These are phyloP conservation scores for Zoanthus sociatus DNA, from an alignment of 92 coral and sea anemone species.

Conservation along the genomic window DNA sequence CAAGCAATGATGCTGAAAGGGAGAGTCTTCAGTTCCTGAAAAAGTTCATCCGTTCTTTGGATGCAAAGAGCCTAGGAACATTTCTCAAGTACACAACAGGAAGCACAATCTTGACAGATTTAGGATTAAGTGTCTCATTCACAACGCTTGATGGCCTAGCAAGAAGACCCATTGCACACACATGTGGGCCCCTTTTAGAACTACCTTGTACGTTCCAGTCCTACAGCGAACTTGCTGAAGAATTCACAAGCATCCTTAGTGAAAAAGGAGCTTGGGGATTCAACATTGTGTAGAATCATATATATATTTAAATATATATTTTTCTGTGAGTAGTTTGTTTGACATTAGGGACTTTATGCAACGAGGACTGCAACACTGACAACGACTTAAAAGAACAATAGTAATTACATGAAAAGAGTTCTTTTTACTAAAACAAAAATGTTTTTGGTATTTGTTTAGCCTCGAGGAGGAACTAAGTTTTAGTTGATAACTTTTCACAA, in stretches of 20 bases:
- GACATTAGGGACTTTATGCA: too few relatives aligned
- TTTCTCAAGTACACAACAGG: slow-evolving; percentile 28
- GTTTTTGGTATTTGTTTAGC: too few relatives aligned
- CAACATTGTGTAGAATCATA: slow-evolving; percentile 34
- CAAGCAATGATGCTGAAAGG: slow-evolving; percentile 20
- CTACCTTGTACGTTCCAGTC: slow-evolving; percentile 59
- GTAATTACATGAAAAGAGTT: too few relatives aligned
- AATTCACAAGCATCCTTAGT: slow-evolving; percentile 56
- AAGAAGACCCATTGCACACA: slow-evolving; percentile 62
- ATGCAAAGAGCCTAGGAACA: neutral
- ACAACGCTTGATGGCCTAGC: slow-evolving; percentile 38
- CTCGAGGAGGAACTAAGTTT: too few relatives aligned
- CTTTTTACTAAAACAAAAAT: too few relatives aligned
- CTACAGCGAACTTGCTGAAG: slow-evolving; percentile 51
- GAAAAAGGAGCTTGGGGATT: slow-evolving; percentile 54
- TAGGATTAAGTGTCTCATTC: neutral
- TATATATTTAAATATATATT: neutral
- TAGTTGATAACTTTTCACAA: too few relatives aligned
- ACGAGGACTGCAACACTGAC: neutral
- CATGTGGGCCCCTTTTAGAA: slow-evolving; percentile 63
- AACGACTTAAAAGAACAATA: too few relatives aligned
- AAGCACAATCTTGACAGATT: slow-evolving; percentile 2
- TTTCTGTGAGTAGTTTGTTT: too few relatives aligned
- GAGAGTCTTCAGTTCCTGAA: neutral
- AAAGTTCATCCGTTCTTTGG: slow-evolving; percentile 4